A percentile compares a stretch with the other conserved stretches of the same genome.
Evolutionary conservation across 2,113 vertebrate species (phyloP).

Genomic region (Neomonachus schauinslandi): DNA sequence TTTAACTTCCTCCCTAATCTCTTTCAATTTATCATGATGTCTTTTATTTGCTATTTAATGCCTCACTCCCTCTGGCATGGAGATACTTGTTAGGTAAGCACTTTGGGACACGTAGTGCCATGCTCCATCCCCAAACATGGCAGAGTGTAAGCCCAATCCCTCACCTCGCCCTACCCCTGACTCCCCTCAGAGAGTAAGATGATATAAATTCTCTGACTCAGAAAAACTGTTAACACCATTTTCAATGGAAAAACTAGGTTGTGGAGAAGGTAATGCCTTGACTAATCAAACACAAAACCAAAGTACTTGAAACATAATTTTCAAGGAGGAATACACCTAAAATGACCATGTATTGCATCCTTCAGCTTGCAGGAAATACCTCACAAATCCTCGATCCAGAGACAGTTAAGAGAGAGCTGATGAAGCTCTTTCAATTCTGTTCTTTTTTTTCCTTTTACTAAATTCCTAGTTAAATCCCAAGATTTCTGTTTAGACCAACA

Average conservation of each 20-base stretch:
- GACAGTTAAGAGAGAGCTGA: constrained; percentile 8
- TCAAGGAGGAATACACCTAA: not conserved
- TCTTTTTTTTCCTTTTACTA: not conserved
- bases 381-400: not conserved
- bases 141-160: rapidly evolving
- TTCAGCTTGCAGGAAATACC: not conserved
- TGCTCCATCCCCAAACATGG: rapidly evolving
- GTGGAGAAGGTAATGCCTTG: not conserved
- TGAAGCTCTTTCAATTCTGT: not conserved
- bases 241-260: not conserved
- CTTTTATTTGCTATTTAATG: constrained; percentile 1
- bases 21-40: not conserved
- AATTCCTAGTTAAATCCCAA: constrained; percentile 52
- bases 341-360: not conserved
- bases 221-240: not conserved
- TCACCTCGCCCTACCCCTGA: not conserved
- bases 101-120: rapidly evolving
- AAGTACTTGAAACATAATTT: not conserved
- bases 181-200: not conserved
- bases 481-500: constrained; percentile 43
- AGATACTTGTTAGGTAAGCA: not conserved
- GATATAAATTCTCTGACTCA: not conserved
- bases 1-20: not conserved
- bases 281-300: not conserved
- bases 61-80: not conserved